phyloP scores from a whole-genome alignment of 2,797 vertebrate genomes.

The Diceros bicornis region DNA sequence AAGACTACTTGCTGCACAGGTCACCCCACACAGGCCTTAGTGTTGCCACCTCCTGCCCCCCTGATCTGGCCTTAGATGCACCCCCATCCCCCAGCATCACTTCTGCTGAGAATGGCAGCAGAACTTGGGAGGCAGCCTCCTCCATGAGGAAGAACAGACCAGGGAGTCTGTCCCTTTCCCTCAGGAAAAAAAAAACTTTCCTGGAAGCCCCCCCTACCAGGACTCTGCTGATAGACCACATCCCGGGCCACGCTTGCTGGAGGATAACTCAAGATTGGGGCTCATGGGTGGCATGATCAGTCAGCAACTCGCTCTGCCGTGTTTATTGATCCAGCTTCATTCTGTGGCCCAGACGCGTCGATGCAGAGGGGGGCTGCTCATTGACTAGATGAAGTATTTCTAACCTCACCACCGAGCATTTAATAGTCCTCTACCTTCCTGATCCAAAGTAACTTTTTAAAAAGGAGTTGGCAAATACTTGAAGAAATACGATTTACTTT shows the following conservation, averaged over 20 bases:
- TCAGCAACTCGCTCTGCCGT: fast-evolving
- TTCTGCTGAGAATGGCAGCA: neutral
- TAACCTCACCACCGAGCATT: neutral
- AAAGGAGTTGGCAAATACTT: neutral
- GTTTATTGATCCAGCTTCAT: fast-evolving
- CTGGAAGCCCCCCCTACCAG: neutral
- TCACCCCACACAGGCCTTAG: neutral
- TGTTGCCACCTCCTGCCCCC: too few relatives aligned
- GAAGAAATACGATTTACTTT: neutral
- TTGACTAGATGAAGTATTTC: neutral
- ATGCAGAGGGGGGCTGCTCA: neutral
- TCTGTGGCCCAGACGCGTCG: fast-evolving
- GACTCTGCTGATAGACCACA: neutral
- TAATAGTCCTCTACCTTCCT: neutral
- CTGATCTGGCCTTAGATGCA: neutral
- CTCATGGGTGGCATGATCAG: fast-evolving
- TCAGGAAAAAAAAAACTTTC: neutral
- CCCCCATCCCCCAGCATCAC: neutral
- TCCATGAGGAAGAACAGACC: fast-evolving
- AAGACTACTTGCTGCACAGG: neutral
- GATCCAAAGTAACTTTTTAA: neutral
- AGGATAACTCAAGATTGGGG: too few relatives aligned
- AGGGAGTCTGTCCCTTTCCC: neutral
- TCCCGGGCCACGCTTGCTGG: neutral
- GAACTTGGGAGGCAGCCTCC: neutral